Percentiles rank a stretch among this genome's conserved stretches.
Evolutionary conservation across 92 coral and sea anemone species (phyloP).

Genomic region (Phenganax subtilis): DNA sequence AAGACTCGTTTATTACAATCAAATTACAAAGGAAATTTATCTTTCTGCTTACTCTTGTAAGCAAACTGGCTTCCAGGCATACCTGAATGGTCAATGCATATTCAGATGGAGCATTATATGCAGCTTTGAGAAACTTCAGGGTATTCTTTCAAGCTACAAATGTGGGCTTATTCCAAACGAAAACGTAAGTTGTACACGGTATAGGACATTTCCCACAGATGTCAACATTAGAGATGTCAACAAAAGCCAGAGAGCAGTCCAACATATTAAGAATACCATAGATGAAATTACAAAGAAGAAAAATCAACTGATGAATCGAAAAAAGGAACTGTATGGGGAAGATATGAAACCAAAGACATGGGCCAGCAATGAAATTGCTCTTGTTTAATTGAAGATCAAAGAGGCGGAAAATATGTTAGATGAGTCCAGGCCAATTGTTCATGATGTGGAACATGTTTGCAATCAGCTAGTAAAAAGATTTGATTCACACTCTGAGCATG

Average conservation of each 20-base stretch:
- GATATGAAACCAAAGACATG: no score
- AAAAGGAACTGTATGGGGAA: no score
- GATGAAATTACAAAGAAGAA: no score
- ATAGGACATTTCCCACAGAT: constrained; percentile 1
- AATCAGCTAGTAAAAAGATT: constrained; percentile 30
- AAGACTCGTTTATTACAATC: no score
- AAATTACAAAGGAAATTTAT: constrained; percentile 9
- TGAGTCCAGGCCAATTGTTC: constrained; percentile 16
- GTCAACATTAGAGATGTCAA: not conserved
- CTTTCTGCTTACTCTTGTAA: constrained; percentile 19
- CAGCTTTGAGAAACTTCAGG: constrained; percentile 16
- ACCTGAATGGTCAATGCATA: constrained; percentile 33
- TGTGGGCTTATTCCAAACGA: constrained; percentile 28
- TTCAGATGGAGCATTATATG: constrained; percentile 34
- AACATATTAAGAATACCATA: no score
- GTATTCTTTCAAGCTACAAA: constrained; percentile 22
- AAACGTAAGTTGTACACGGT: constrained; percentile 24
- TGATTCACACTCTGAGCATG: constrained; percentile 22
- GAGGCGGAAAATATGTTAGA: not conserved
- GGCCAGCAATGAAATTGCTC: constrained; percentile 15
- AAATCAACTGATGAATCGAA: no score
- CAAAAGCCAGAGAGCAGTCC: no score
- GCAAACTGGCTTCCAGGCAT: constrained; percentile 30
- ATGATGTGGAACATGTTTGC: constrained; percentile 34
- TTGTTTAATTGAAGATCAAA: not conserved